These are phyloP conservation scores for Crenichthys baileyi DNA, from an alignment of 2,797 vertebrate genomes.

Conservation along the genomic window DNA sequence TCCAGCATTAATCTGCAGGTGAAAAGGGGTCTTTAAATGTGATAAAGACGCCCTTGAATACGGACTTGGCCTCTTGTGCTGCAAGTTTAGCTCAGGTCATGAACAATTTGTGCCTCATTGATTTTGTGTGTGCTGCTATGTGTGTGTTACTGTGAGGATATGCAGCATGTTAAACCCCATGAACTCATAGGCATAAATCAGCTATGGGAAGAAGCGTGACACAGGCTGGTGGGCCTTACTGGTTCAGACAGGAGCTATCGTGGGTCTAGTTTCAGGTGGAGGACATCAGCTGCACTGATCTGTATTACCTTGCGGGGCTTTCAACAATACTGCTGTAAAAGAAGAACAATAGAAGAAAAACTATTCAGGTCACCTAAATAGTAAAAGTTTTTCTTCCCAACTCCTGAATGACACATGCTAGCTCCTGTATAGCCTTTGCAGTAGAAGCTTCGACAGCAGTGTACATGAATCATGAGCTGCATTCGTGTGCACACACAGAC, in stretches of 20 bases:
- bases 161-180: slow-evolving; percentile 58
- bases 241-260: slow-evolving; percentile 87
- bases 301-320: slow-evolving; percentile 69
- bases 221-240: slow-evolving; percentile 81
- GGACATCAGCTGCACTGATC: slow-evolving; percentile 87
- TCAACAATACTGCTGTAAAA: slow-evolving; percentile 63
- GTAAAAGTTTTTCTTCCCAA: slow-evolving; percentile 43
- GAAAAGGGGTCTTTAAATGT: slow-evolving; percentile 61
- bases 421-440: slow-evolving; percentile 44
- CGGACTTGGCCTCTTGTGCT: slow-evolving; percentile 61
- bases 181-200: slow-evolving; percentile 78
- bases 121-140: slow-evolving; percentile 41
- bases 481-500: slow-evolving; percentile 62
- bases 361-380: slow-evolving; percentile 61
- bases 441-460: slow-evolving; percentile 65
- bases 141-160: slow-evolving; percentile 48
- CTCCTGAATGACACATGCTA: slow-evolving; percentile 42
- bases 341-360: slow-evolving; percentile 57
- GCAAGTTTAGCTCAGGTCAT: slow-evolving; percentile 67
- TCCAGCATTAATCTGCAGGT: slow-evolving; percentile 74
- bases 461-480: slow-evolving; percentile 74
- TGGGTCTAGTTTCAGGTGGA: slow-evolving; percentile 86
- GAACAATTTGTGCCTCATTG: slow-evolving; percentile 68
- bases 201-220: slow-evolving; percentile 83
- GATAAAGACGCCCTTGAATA: slow-evolving; percentile 76